phyloP scores from a whole-genome alignment of 2,113 vertebrate species.

The Cryptotis parvus region DNA sequence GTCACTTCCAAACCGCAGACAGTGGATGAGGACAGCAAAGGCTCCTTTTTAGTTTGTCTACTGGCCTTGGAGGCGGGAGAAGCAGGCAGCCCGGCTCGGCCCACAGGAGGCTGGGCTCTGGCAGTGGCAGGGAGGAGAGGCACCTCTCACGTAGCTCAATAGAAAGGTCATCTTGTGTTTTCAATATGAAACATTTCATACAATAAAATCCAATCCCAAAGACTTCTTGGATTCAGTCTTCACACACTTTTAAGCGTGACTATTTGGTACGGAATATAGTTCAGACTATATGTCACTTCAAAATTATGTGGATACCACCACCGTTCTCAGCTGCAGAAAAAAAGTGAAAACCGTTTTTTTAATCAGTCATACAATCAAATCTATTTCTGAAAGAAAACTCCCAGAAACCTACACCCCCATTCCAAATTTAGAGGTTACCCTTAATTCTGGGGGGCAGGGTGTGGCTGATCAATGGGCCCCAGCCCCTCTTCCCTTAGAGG shows the following conservation, averaged over 20 bases:
- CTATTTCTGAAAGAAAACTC: neutral
- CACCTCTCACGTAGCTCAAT: constrained; percentile 85
- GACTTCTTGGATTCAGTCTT: constrained; percentile 85
- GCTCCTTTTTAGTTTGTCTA: constrained; percentile 77
- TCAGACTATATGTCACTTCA: constrained; percentile 91
- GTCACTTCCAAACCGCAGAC: constrained; percentile 88
- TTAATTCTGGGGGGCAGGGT: neutral
- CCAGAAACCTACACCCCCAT: neutral
- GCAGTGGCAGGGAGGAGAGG: constrained; percentile 86
- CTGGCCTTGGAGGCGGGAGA: constrained; percentile 84
- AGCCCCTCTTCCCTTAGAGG: neutral
- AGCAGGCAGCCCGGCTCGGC: constrained; percentile 80
- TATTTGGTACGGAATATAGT: constrained; percentile 80
- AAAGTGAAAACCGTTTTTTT: neutral
- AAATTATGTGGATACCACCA: constrained; percentile 95
- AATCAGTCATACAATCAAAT: neutral
- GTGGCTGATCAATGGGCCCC: too few relatives aligned
- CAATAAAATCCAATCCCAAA: constrained; percentile 88
- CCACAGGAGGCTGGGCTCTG: constrained; percentile 82
- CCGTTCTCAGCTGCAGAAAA: constrained; percentile 92
- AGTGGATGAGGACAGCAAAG: constrained; percentile 77
- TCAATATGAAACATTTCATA: constrained; percentile 93
- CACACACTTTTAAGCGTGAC: constrained; percentile 84
- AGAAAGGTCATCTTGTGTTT: constrained; percentile 89
- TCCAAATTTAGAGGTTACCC: neutral